A percentile compares a stretch with the other conserved stretches of the same genome.
These are phyloP conservation scores for Bovichtus diacanthus DNA, from an alignment of 2,797 vertebrate species.

Conservation along the genomic window DNA sequence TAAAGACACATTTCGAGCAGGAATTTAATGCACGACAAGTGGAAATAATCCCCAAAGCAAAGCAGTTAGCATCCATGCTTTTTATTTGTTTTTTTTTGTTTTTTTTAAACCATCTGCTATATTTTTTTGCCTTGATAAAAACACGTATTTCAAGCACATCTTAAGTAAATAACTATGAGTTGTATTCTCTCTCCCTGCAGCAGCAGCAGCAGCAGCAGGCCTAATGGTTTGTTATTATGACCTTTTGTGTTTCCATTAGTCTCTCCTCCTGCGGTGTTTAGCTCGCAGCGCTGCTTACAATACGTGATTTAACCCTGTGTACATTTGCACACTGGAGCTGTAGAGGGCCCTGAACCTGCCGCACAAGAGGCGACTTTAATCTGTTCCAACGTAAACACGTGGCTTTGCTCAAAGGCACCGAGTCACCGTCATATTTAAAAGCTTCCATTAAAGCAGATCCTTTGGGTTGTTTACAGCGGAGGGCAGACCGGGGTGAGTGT, in stretches of 20 bases:
- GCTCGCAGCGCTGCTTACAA: conserved; percentile 81
- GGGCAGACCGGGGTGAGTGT: conserved; percentile 72
- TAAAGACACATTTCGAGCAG: neutral
- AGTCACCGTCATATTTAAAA: conserved; percentile 77
- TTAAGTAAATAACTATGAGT: conserved; percentile 2
- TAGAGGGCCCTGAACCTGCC: conserved; percentile 80
- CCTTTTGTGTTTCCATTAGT: conserved; percentile 96
- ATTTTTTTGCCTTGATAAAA: neutral
- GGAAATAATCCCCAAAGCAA: neutral
- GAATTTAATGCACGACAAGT: neutral
- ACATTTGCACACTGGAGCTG: conserved; percentile 86
- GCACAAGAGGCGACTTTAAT: conserved; percentile 89
- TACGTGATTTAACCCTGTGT: conserved; percentile 89
- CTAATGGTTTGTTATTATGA: conserved; percentile 97
- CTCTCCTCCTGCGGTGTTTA: conserved; percentile 79
- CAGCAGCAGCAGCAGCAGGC: conserved; percentile 88
- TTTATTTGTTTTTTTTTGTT: too few species aligned
- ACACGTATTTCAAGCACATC: neutral
- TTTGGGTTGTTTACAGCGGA: conserved; percentile 75
- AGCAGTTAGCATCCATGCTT: neutral
- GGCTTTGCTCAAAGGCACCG: conserved; percentile 83
- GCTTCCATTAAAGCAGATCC: conserved; percentile 77
- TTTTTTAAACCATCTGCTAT: neutral
- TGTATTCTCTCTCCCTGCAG: conserved; percentile 85
- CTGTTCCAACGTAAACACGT: conserved; percentile 82